Evolutionary conservation across 1,140 invertebrate species (phyloP).

Genomic region (Hyles euphorbiae): DNA sequence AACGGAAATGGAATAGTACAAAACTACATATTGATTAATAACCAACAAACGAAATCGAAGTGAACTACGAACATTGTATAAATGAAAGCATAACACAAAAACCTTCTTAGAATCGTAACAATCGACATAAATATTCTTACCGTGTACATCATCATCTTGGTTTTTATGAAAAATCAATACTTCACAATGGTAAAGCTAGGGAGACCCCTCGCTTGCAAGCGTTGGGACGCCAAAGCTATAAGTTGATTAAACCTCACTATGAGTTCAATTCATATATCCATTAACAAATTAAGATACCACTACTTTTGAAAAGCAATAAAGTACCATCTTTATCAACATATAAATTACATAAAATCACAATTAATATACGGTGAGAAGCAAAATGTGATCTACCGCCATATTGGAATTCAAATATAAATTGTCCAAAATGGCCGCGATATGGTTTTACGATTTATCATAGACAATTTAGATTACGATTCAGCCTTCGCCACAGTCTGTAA

Average conservation of each 20-base stretch:
- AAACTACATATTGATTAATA: too few relatives aligned
- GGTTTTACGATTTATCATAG: too few relatives aligned
- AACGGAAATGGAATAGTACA: too few relatives aligned
- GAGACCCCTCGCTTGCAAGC: constrained; percentile 11
- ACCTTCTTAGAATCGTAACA: too few relatives aligned
- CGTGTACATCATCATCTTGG: constrained; percentile 66
- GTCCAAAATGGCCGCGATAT: too few relatives aligned
- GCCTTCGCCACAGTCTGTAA: too few relatives aligned
- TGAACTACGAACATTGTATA: too few relatives aligned
- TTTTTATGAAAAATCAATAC: constrained; percentile 41
- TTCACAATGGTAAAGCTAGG: constrained; percentile 18
- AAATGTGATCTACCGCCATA: constrained; percentile 41
- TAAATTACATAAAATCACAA: constrained; percentile 11
- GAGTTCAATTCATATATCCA: constrained; percentile 1
- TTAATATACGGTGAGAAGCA: constrained; percentile 4
- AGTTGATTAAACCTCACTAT: neutral
- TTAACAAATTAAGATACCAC: constrained; percentile 9
- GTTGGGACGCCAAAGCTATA: constrained; percentile 21
- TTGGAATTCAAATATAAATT: constrained; percentile 13
- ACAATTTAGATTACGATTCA: too few relatives aligned
- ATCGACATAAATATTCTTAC: constrained; percentile 30
- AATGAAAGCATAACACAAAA: too few relatives aligned
- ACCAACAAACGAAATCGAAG: too few relatives aligned
- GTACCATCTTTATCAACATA: constrained; percentile 7
- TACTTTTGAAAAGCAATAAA: constrained; percentile 7